Evolutionary conservation across 2,888 invertebrate species (phyloP), one percentile per base, ranked within the genome.

Genomic region (Cheilosia grossa): DNA sequence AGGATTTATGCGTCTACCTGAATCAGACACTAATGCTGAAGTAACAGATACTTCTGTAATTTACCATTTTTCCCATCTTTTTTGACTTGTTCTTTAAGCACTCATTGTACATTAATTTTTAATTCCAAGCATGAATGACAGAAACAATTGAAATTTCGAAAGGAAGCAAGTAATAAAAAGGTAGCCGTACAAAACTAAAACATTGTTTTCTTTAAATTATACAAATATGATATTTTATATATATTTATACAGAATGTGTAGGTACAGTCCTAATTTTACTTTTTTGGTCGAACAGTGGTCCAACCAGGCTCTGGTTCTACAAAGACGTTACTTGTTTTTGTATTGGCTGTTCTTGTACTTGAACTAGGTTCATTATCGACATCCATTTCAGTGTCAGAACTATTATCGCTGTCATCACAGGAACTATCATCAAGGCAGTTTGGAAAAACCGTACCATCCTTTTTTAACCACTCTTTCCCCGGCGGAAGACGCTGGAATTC

Each of bases 401-500:
- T 9, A 9, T 89, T 89, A 9, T 49, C 75, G 9, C 54, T 64
- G 17, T 90, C 89, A 0, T 91, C 91, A 10, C 93, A 92, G 9
- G 93, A 92, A 42, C 93, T 93, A 6, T 91, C 90, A 27, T 89
- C 90, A 0, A 88, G 89, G 0, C 85, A 87, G 4, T 89, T 83
- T 13, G 89, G 88, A 3, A 89, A 87, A 30, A 89, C 93, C 92
- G 90, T 93, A 88, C 89, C 93, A 92, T 64, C 93, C 90, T 88
- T 93, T 89, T 88, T 93, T 90, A 94, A 90, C 94, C 94, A 94
- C 59, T 93, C 92, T 87, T 93, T 93, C 81, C 93, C 93, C 86
- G 93, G 93, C 0, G 95, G 95, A 90, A 95, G 92, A 63, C 93
- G 93, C 86, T 93, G 93, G 72, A 94, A 92, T 88, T 94, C 94